Evolutionary conservation across 2,797 vertebrate genomes (phyloP).

Genomic region (Chanos chanos): DNA sequence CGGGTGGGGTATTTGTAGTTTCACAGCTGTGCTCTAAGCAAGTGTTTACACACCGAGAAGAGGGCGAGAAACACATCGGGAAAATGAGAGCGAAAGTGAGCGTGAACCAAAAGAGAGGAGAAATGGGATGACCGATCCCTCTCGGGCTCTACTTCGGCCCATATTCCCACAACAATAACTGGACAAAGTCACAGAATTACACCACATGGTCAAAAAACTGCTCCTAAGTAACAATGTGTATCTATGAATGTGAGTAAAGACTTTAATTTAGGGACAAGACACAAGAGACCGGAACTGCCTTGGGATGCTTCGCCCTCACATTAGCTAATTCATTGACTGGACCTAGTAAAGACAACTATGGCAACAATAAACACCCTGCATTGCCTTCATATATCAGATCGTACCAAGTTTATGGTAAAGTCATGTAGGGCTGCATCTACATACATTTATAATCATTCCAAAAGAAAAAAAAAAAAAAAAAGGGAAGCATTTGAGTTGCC

Average conservation of each 20-base stretch:
- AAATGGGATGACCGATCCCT: background rate
- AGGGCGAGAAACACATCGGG: background rate
- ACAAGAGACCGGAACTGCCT: conserved; percentile 11
- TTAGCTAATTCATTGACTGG: too few relatives aligned
- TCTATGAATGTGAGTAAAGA: conserved; percentile 16
- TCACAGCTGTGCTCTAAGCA: conserved; percentile 35
- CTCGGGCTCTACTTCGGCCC: background rate
- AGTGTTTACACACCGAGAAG: conserved; percentile 16
- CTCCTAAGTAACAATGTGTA: background rate
- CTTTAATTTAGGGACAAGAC: conserved; percentile 29
- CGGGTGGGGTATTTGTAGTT: conserved; percentile 33
- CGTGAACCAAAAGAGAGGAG: background rate
- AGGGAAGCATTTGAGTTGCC: too few relatives aligned
- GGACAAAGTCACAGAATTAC: conserved; percentile 9
- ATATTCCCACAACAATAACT: conserved; percentile 17
- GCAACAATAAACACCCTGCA: too few relatives aligned
- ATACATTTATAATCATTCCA: too few relatives aligned
- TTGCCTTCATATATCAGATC: too few relatives aligned
- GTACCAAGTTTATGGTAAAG: too few relatives aligned
- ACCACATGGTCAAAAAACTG: conserved; percentile 11
- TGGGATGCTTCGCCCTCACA: too few relatives aligned
- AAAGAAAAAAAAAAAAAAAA: too few relatives aligned
- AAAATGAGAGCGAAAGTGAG: conserved; percentile 11
- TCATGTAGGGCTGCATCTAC: too few relatives aligned
- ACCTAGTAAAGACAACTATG: too few relatives aligned